These are phyloP conservation scores for Thymallus thymallus DNA, from an alignment of 2,113 vertebrate species.

Conservation along the genomic window DNA sequence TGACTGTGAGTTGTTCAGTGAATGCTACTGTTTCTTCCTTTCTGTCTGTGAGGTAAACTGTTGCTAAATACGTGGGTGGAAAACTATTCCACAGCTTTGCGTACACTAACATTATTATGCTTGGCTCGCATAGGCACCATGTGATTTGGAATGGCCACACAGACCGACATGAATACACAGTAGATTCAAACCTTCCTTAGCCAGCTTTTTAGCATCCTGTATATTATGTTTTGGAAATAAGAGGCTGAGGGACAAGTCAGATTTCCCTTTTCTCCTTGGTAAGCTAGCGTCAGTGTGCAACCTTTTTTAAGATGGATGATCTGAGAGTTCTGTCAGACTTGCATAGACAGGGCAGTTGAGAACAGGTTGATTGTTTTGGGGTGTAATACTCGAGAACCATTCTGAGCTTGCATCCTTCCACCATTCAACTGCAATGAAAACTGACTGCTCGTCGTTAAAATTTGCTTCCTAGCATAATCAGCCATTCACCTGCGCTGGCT, in stretches of 20 bases:
- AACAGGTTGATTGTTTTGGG: too few relatives aligned
- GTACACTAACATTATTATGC: conserved; percentile 38
- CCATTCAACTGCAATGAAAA: conserved; percentile 39
- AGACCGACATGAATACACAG: not conserved
- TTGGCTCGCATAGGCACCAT: conserved; percentile 24
- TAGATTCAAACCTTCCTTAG: too few relatives aligned
- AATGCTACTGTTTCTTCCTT: conserved; percentile 9
- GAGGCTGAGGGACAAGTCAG: not conserved
- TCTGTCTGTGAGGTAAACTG: conserved; percentile 28
- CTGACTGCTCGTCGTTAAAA: conserved; percentile 52
- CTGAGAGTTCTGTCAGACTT: too few relatives aligned
- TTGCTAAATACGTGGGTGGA: conserved; percentile 3
- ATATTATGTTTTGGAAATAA: not conserved
- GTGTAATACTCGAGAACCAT: conserved; percentile 10
- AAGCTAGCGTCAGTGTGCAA: too few relatives aligned
- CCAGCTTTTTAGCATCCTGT: not conserved
- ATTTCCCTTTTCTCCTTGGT: too few relatives aligned
- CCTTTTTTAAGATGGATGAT: too few relatives aligned
- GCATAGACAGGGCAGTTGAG: too few relatives aligned
- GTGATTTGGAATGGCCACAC: conserved; percentile 1
- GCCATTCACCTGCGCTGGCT: conserved; percentile 38
- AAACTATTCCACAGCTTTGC: conserved; percentile 41
- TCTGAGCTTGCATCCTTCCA: conserved; percentile 49
- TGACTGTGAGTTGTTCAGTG: conserved; percentile 26
- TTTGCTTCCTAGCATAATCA: conserved; percentile 64